phyloP scores from a whole-genome alignment of 2,888 invertebrate species.

The Thymelicus lineola region DNA sequence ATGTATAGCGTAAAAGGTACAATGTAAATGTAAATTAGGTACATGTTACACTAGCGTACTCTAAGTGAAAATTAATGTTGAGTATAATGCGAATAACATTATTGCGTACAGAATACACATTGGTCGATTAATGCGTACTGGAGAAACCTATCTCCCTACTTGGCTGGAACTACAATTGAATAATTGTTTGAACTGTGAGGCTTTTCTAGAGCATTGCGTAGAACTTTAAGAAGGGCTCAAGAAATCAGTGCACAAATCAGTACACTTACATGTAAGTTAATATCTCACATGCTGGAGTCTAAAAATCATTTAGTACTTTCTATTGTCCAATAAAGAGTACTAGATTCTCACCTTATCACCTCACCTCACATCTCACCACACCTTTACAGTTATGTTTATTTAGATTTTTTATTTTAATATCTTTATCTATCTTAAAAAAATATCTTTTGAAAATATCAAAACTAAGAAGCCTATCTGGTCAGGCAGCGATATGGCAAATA shows the following conservation, averaged over 20 bases:
- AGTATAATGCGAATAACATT: slow-evolving; percentile 38
- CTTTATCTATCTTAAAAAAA: too few species aligned
- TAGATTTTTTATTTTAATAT: too few species aligned
- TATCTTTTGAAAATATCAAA: slow-evolving; percentile 23
- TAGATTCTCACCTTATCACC: too few species aligned
- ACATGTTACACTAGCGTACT: slow-evolving; percentile 34
- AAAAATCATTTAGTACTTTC: too few species aligned
- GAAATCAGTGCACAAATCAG: too few species aligned
- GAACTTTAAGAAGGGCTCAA: too few species aligned
- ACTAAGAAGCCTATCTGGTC: slow-evolving; percentile 1
- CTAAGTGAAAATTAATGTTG: slow-evolving; percentile 38
- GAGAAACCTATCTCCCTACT: slow-evolving; percentile 16
- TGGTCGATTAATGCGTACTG: slow-evolving; percentile 15
- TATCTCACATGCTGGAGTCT: too few species aligned
- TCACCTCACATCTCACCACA: too few species aligned
- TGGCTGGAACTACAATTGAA: slow-evolving; percentile 7
- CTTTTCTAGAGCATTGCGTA: not conserved
- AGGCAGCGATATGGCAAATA: slow-evolving; percentile 30
- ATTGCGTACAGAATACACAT: slow-evolving; percentile 36
- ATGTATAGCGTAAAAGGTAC: slow-evolving; percentile 35
- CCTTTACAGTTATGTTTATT: too few species aligned
- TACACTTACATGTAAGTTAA: too few species aligned
- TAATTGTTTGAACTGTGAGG: not conserved
- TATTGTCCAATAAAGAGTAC: too few species aligned
- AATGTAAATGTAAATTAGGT: slow-evolving; percentile 37